Base-by-base conservation (phyloP, 1,140 invertebrate species). In the Neomicropteryx cornuta region DNA sequence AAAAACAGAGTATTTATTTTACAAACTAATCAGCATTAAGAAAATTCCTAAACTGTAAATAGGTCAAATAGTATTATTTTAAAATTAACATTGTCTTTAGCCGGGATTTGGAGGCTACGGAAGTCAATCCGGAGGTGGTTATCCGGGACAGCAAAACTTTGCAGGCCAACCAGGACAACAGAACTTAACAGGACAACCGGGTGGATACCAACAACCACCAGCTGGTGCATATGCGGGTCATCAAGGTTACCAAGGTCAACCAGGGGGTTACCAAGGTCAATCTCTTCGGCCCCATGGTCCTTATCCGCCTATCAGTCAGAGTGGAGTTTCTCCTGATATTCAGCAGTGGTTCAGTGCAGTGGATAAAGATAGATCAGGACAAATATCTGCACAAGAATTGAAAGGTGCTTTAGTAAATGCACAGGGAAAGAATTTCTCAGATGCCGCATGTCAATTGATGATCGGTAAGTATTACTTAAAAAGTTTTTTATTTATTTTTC, bases 401-500 rank as follows among this genome's bases (percentile, higher is more conserved):
- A 77, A 85, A 58, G 62, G 75, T 4, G 88, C 87, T 4, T 65
- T 94, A 3, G 77, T 88, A 5, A 92, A 90, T 69, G 86, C 82
- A 20, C 85, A 90, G 64, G 88, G 87, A 18, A 74, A 83, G 39
- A 77, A 79, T 41, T 93, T 93, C 56, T 89, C 86, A 28, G 78
- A 86, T 40, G 79, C 76, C 44, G 83, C 86, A 21, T 92, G 87
- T 58, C 77, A 76, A 44, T 63, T 93, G n/a, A 91, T 94, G 86
- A 89, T 93, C 51, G 79, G 85, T 86, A 70, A 66, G 62, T 66
- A 51, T 41, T 34, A 27, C 34, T 16, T 33, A 33, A 44, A 34
- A 33, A 34, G 23, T 36, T 6, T 19, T 22, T 36, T 18, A 33
- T n/a, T 33, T 3, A n/a, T 33, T 17, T 33, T 11, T 33, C 10